Evolutionary conservation across 2,888 invertebrate genomes (phyloP).

Genomic region (Sicus ferrugineus): DNA sequence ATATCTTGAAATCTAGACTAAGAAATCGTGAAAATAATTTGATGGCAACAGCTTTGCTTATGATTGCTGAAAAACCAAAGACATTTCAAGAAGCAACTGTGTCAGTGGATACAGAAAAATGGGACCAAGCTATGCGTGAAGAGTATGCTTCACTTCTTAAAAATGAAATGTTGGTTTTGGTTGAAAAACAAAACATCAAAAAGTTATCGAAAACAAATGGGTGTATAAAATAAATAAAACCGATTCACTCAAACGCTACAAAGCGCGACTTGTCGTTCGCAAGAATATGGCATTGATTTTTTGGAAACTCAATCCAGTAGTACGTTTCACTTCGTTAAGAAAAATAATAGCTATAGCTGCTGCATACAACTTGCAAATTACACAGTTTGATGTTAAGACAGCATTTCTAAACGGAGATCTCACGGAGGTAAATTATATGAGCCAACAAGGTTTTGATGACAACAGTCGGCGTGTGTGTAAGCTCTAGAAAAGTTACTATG

Average conservation of each 20-base stretch:
- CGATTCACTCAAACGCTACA: slow-evolving; percentile 13
- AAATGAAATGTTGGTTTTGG: slow-evolving; percentile 14
- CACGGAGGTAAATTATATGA: background rate
- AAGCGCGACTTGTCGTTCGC: slow-evolving; percentile 35
- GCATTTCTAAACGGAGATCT: slow-evolving; percentile 1
- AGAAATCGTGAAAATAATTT: background rate
- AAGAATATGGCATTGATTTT: background rate
- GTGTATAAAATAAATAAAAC: slow-evolving; percentile 11
- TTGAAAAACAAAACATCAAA: background rate
- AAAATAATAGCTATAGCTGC: slow-evolving; percentile 31
- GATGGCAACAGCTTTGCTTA: slow-evolving; percentile 3
- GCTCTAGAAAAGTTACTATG: background rate
- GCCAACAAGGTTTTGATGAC: slow-evolving; percentile 33
- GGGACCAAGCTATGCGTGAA: slow-evolving; percentile 23
- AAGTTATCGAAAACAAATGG: slow-evolving; percentile 15
- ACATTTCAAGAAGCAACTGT: background rate
- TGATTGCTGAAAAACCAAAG: background rate
- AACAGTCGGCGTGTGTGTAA: background rate
- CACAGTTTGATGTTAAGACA: slow-evolving; percentile 25
- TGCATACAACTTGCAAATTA: slow-evolving; percentile 21
- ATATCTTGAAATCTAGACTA: slow-evolving; percentile 5
- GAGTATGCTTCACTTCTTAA: slow-evolving; percentile 9
- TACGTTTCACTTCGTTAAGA: slow-evolving; percentile 34
- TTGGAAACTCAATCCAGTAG: slow-evolving; percentile 6
- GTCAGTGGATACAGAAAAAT: slow-evolving; percentile 2